phyloP scores from a whole-genome alignment of 2,888 invertebrate species.

The Erpobdella octoculata region DNA sequence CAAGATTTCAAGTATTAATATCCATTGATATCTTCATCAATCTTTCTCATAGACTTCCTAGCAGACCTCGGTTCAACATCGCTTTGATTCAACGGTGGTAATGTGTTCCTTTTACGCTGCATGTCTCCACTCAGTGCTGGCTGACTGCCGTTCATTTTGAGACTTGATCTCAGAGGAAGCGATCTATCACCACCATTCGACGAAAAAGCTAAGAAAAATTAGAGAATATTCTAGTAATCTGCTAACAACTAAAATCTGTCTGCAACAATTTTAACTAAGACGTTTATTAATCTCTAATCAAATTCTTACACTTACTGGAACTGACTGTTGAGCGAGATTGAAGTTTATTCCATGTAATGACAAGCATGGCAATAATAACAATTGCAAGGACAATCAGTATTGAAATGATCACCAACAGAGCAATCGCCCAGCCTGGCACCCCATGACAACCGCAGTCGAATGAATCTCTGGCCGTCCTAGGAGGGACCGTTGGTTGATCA shows the following conservation, averaged over 20 bases:
- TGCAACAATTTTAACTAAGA: neutral
- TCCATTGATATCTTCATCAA: neutral
- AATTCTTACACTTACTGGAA: neutral
- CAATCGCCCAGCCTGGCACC: constrained; percentile 20
- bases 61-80: neutral
- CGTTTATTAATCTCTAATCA: neutral
- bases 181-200: too few relatives aligned
- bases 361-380: constrained; percentile 15
- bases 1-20: too few relatives aligned
- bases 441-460: neutral
- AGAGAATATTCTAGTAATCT: too few relatives aligned
- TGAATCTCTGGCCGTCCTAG: neutral
- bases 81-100: neutral
- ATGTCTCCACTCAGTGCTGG: neutral
- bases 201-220: too few relatives aligned
- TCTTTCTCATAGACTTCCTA: neutral
- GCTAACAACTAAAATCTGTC: too few relatives aligned
- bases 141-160: neutral
- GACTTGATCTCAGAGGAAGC: neutral
- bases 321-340: neutral
- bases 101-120: neutral
- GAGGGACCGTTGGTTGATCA: too few relatives aligned
- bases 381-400: constrained; percentile 2
- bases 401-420: constrained; percentile 10
- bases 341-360: constrained; percentile 9